Percentiles rank a stretch among this genome's conserved stretches.
Conservation (phyloP, 2,797 vertebrate species). For the Simalia tracyae region DNA sequence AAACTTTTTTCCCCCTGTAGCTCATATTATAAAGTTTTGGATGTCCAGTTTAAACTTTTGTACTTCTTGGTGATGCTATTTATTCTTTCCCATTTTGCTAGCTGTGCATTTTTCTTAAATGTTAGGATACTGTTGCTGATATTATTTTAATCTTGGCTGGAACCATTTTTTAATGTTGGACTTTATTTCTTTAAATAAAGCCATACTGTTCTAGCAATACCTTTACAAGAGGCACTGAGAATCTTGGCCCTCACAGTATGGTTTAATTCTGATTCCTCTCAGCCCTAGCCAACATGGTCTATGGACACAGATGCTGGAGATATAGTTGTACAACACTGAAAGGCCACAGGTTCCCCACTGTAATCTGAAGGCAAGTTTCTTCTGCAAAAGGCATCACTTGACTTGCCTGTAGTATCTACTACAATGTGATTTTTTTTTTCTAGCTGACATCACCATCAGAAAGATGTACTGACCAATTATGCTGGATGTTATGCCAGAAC, state of each 20-base stretch:
- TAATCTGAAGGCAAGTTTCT: not conserved
- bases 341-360: no score
- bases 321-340: not conserved
- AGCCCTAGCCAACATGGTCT: not conserved
- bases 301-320: not conserved
- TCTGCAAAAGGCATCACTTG: not conserved
- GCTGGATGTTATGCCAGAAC: not conserved
- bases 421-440: not conserved
- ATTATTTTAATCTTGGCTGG: not conserved
- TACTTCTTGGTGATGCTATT: not conserved
- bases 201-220: not conserved
- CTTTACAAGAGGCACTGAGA: not conserved
- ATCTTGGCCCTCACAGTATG: not conserved
- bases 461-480: not conserved
- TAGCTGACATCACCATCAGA: not conserved
- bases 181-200: not conserved
- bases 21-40: not conserved
- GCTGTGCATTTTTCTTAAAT: not conserved
- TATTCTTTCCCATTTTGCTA: not conserved
- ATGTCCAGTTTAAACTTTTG: not conserved
- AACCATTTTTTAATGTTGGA: not conserved
- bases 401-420: not conserved
- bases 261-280: not conserved
- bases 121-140: not conserved
- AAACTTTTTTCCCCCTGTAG: not conserved